Percentiles rank a stretch among this genome's conserved stretches.
phyloP scores from a whole-genome alignment of 1,140 invertebrate species.

The Megathymus violae region DNA sequence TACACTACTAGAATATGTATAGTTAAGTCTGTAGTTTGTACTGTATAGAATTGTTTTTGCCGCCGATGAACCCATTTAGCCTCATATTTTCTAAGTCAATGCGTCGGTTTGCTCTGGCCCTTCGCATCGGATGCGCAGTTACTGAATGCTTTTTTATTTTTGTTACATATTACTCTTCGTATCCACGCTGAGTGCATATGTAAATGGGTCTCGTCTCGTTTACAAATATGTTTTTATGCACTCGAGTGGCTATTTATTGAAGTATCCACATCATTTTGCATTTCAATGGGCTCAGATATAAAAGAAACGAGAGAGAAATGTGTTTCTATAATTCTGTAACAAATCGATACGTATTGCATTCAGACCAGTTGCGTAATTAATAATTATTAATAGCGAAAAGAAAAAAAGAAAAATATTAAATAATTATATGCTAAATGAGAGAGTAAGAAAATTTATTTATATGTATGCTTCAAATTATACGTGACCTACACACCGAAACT shows the following conservation, averaged over 20 bases:
- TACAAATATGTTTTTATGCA: slow-evolving; percentile 72
- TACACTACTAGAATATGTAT: too few species aligned
- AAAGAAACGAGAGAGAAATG: slow-evolving; percentile 5
- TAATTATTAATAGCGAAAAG: too few species aligned
- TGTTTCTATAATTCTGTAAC: slow-evolving; percentile 16
- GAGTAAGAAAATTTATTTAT: too few species aligned
- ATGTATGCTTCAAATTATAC: too few species aligned
- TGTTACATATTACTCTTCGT: slow-evolving; percentile 57
- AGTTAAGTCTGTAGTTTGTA: too few species aligned
- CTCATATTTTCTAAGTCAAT: slow-evolving; percentile 21
- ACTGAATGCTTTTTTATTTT: slow-evolving; percentile 64
- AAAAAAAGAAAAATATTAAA: too few species aligned
- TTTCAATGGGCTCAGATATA: slow-evolving; percentile 38
- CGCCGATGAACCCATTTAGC: too few species aligned
- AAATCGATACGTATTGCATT: background rate
- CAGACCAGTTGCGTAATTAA: too few species aligned
- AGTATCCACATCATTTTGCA: slow-evolving; percentile 50
- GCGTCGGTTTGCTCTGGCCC: slow-evolving; percentile 34
- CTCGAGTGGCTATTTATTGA: slow-evolving; percentile 63
- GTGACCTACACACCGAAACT: too few species aligned
- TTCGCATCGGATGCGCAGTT: slow-evolving; percentile 39
- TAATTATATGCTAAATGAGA: too few species aligned
- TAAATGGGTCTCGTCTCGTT: slow-evolving; percentile 71
- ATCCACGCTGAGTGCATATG: slow-evolving; percentile 70
- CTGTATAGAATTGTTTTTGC: too few species aligned